Conservation (phyloP, 37 sponge, comb jelly and placozoan species). For the Hexactinellida sp. region DNA sequence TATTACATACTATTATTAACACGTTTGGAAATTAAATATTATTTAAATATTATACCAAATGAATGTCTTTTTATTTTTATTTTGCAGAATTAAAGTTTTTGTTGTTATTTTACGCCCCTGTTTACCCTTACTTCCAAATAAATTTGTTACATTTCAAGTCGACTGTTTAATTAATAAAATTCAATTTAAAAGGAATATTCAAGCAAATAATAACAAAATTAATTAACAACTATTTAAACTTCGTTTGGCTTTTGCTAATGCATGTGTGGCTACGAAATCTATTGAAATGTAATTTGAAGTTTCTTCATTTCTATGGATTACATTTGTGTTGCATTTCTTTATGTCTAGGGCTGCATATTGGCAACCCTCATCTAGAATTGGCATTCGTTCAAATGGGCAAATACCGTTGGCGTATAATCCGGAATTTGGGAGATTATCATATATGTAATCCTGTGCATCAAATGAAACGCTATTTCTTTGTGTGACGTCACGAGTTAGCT, state of each 20-base stretch:
- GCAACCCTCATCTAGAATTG: background rate
- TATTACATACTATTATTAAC: too few species aligned
- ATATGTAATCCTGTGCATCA: background rate
- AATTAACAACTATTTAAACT: background rate
- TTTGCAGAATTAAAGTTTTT: too few species aligned
- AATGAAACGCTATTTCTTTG: background rate
- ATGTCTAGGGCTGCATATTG: background rate
- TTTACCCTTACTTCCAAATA: too few species aligned
- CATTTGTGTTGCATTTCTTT: background rate
- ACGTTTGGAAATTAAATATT: too few species aligned
- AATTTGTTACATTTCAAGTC: too few species aligned
- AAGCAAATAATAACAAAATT: too few species aligned
- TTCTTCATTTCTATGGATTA: background rate
- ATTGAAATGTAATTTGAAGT: background rate
- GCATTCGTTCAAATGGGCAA: background rate
- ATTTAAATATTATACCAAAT: too few species aligned
- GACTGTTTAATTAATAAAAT: too few species aligned
- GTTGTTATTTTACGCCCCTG: too few species aligned
- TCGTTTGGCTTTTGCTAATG: background rate
- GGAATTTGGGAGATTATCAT: background rate
- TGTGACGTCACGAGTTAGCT: background rate
- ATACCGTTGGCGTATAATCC: constrained; percentile 5
- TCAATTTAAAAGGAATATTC: too few species aligned
- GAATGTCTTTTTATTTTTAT: too few species aligned
- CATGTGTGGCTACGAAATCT: background rate